Evolutionary conservation across 2,797 vertebrate species (phyloP).

Genomic region (Sebastes oblongus): DNA sequence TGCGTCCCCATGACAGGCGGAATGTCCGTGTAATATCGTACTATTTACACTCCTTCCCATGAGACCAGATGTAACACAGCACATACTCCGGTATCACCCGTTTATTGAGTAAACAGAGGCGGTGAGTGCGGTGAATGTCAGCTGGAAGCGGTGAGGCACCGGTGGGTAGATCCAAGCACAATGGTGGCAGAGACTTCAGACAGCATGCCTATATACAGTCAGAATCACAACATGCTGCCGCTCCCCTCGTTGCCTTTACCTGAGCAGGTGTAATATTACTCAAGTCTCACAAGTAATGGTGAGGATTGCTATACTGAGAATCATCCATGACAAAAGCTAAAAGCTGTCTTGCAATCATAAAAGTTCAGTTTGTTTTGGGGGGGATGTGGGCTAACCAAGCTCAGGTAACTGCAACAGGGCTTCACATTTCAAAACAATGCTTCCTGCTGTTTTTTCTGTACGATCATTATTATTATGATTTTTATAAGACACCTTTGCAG

Average conservation of each 20-base stretch:
- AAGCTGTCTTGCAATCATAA: background rate
- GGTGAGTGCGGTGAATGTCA: slow-evolving; percentile 61
- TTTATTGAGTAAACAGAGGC: slow-evolving; percentile 25
- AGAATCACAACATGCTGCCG: slow-evolving; percentile 84
- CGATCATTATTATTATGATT: slow-evolving; percentile 69
- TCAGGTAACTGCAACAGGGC: slow-evolving; percentile 85
- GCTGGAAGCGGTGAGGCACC: slow-evolving; percentile 89
- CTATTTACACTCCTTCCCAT: too few species aligned
- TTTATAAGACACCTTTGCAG: slow-evolving; percentile 67
- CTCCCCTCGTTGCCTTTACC: slow-evolving; percentile 83
- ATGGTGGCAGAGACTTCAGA: slow-evolving; percentile 93
- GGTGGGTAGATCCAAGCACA: slow-evolving; percentile 81
- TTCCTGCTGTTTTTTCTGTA: slow-evolving; percentile 74
- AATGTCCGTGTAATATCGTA: too few species aligned
- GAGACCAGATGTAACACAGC: background rate
- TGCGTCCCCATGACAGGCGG: too few species aligned
- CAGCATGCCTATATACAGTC: slow-evolving; percentile 85
- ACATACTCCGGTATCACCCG: background rate
- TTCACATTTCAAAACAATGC: slow-evolving; percentile 77
- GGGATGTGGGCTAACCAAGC: background rate
- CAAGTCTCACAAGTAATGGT: background rate
- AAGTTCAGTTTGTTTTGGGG: background rate
- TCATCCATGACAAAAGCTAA: background rate
- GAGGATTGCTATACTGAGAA: background rate
- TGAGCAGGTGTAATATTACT: slow-evolving; percentile 57